These are phyloP conservation scores for Gallirallus australis DNA, from an alignment of 2,797 vertebrate genomes.

Conservation along the genomic window DNA sequence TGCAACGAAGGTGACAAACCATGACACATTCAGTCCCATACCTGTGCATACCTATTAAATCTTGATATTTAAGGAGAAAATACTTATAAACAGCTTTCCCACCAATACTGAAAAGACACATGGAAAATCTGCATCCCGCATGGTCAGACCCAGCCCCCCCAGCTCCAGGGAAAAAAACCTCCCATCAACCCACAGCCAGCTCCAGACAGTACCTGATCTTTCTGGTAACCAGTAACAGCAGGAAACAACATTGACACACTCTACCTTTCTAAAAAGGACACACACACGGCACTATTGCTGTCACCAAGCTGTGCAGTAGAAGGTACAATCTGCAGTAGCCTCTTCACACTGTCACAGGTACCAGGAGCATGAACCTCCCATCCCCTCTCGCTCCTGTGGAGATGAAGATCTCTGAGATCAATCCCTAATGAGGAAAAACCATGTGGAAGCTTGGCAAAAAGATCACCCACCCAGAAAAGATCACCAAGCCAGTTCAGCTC, in stretches of 20 bases:
- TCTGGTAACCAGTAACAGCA: neutral
- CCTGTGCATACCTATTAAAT: neutral
- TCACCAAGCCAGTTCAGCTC: neutral
- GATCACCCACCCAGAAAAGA: too few relatives aligned
- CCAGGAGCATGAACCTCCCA: accelerated
- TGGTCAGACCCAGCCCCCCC: neutral
- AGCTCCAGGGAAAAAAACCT: neutral
- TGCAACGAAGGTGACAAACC: neutral
- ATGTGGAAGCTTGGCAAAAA: neutral
- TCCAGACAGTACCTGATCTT: neutral
- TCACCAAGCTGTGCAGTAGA: neutral
- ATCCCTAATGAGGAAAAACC: neutral
- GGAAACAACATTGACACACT: neutral
- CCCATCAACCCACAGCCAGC: neutral
- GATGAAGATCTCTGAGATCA: neutral
- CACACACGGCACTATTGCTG: neutral
- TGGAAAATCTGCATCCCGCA: neutral
- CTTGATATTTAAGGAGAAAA: neutral
- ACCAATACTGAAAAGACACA: neutral
- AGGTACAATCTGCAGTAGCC: neutral
- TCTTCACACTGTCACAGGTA: neutral
- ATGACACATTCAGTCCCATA: neutral
- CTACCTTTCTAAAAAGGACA: neutral
- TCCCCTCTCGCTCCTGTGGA: neutral
- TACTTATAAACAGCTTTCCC: neutral